These are phyloP conservation scores for Ploceus nigricollis DNA, from an alignment of 2,113 vertebrate genomes.

Conservation along the genomic window DNA sequence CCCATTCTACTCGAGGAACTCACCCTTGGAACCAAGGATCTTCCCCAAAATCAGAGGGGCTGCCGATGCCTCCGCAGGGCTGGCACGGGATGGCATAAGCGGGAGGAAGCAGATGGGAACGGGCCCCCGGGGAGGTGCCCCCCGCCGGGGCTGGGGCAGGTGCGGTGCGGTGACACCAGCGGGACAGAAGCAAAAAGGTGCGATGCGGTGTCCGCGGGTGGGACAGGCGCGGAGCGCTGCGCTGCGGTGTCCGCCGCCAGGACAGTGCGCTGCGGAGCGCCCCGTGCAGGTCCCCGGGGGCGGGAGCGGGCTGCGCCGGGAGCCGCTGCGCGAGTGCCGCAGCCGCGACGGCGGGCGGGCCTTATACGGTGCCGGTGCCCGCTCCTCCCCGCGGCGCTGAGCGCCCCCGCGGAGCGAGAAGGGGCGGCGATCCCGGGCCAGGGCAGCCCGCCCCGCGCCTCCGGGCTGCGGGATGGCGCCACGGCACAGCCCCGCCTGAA, in stretches of 20 bases:
- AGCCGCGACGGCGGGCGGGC: neutral
- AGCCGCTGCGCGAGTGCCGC: neutral
- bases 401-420: neutral
- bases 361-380: neutral
- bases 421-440: neutral
- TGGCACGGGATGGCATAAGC: neutral
- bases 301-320: neutral
- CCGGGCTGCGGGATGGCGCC: neutral
- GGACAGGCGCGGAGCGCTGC: too few relatives aligned
- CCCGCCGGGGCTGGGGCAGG: neutral
- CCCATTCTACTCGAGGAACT: neutral
- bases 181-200: neutral
- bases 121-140: accelerated
- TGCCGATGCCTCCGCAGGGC: neutral
- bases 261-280: neutral
- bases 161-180: neutral
- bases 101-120: neutral
- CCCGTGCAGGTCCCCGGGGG: neutral
- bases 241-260: neutral
- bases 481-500: neutral
- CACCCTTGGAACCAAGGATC: neutral
- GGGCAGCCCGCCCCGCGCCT: neutral
- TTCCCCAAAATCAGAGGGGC: neutral
- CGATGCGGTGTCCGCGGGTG: neutral
- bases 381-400: slow-evolving; percentile 30